phyloP scores from a whole-genome alignment of 2,888 invertebrate species.

The Anarsia innoxiella region DNA sequence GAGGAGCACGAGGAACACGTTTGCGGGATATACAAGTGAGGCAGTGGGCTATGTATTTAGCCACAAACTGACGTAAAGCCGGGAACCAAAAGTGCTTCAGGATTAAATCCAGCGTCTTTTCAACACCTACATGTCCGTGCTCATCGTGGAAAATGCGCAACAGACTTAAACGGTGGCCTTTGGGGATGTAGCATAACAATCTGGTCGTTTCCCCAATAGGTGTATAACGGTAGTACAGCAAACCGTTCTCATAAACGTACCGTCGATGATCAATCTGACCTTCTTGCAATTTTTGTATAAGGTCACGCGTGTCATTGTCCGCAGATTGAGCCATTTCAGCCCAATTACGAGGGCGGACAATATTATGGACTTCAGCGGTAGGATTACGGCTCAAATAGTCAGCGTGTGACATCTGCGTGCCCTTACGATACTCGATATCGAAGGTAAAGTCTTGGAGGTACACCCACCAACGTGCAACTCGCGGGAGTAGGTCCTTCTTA shows the following conservation, averaged over 20 bases:
- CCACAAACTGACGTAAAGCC: conserved; percentile 5
- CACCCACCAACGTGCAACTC: conserved; percentile 31
- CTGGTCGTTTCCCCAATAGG: conserved; percentile 12
- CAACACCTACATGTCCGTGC: conserved; percentile 6
- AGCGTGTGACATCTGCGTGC: conserved; percentile 6
- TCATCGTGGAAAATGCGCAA: conserved; percentile 18
- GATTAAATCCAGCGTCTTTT: conserved; percentile 13
- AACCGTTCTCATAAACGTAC: conserved; percentile 13
- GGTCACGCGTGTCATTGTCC: conserved; percentile 13
- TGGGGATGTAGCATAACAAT: conserved; percentile 17
- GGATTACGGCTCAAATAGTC: conserved; percentile 5
- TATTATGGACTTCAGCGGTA: conserved; percentile 6
- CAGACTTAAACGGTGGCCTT: conserved; percentile 18
- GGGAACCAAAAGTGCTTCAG: conserved; percentile 17
- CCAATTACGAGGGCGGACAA: conserved; percentile 17
- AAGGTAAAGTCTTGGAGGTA: conserved; percentile 25
- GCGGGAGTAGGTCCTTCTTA: conserved; percentile 27
- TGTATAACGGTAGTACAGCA: conserved; percentile 14
- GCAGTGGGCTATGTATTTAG: conserved; percentile 5
- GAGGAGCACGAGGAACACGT: conserved; percentile 3
- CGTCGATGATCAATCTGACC: conserved; percentile 12
- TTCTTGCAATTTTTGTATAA: conserved; percentile 13
- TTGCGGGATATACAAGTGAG: conserved; percentile 6
- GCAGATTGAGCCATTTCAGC: conserved; percentile 16
- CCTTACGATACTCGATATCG: conserved; percentile 19